Conservation (phyloP, 1,140 invertebrate genomes). For the Temnothorax nylanderi region DNA sequence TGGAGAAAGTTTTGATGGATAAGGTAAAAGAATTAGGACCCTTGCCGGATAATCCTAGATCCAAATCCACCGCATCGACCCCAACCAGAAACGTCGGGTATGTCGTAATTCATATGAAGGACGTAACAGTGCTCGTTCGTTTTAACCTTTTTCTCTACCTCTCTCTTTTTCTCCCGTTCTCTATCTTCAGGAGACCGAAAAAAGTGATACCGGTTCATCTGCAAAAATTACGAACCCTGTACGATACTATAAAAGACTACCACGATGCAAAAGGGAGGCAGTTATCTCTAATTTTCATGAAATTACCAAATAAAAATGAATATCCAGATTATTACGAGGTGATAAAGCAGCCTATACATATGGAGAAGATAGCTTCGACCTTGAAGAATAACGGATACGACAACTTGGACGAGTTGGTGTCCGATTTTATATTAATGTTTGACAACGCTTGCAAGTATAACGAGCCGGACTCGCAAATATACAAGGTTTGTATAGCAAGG, state of each 20-base stretch:
- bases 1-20: conserved; percentile 94
- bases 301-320: conserved; percentile 96
- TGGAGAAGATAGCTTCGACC: conserved; percentile 97
- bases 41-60: conserved; percentile 78
- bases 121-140: conserved; percentile 30
- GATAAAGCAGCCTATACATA: conserved; percentile 98
- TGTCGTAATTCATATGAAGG: conserved; percentile 41
- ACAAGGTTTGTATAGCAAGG: conserved; percentile 89
- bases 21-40: conserved; percentile 92
- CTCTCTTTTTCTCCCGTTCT: neutral
- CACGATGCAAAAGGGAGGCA: conserved; percentile 95
- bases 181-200: conserved; percentile 82
- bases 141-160: conserved; percentile 32
- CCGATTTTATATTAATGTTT: conserved; percentile 98
- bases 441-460: conserved; percentile 99
- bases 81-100: conserved; percentile 82
- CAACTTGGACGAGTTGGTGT: conserved; percentile 95
- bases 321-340: conserved; percentile 99
- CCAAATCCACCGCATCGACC: conserved; percentile 80
- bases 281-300: conserved; percentile 96
- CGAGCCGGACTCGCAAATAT: conserved; percentile 99
- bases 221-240: conserved; percentile 94
- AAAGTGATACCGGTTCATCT: conserved; percentile 87
- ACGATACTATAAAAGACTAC: conserved; percentile 95
- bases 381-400: conserved; percentile 93